Conservation (phyloP, 2,113 vertebrate species). For the Scopus umbretta region DNA sequence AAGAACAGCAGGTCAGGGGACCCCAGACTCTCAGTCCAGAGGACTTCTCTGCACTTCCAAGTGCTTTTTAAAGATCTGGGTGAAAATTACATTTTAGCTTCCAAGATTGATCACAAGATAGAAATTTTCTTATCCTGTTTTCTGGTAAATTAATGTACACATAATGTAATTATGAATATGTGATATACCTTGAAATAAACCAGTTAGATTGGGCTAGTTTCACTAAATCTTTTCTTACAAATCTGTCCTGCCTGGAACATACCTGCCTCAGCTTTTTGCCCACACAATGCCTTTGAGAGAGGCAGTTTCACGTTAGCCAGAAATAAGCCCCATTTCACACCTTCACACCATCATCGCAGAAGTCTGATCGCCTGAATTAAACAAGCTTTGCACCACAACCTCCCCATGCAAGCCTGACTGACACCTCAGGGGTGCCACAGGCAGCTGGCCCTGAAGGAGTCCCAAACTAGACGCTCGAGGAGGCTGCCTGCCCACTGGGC, state of each 20-base stretch:
- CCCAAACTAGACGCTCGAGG: neutral
- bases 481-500: neutral
- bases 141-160: neutral
- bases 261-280: neutral
- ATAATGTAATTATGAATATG: neutral
- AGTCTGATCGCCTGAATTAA: neutral
- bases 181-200: neutral
- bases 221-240: neutral
- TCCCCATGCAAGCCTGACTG: neutral
- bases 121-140: neutral
- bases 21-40: neutral
- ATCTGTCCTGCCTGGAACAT: neutral
- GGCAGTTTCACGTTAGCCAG: neutral
- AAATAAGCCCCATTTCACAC: neutral
- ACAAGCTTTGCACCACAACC: neutral
- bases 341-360: neutral
- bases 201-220: neutral
- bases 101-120: neutral
- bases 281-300: neutral
- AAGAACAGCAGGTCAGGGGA: slow-evolving; percentile 34
- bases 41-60: neutral
- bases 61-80: neutral
- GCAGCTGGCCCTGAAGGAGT: neutral
- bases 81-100: neutral
- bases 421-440: neutral